phyloP scores from a whole-genome alignment of 2,113 vertebrate species.

The Thamnaconus septentrionalis region DNA sequence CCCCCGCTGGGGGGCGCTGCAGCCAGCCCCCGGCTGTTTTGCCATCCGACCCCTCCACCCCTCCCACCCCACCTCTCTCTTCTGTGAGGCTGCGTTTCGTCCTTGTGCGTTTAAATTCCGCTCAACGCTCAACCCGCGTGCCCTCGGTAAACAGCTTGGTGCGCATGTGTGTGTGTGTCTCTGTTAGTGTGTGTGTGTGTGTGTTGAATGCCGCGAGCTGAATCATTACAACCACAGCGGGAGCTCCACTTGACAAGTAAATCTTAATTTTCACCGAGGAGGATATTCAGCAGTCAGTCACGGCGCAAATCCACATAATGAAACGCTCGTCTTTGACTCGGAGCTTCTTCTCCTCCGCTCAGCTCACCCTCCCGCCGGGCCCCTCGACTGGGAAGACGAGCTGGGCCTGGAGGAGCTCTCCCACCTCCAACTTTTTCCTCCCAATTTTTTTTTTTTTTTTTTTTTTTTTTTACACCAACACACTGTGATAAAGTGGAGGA shows the following conservation, averaged over 20 bases:
- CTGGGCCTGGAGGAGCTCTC: no score
- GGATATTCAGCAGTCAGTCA: no score
- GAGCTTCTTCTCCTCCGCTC: no score
- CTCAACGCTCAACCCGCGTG: constrained; percentile 44
- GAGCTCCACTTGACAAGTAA: constrained; percentile 10
- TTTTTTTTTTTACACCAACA: constrained; percentile 1
- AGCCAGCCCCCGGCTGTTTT: constrained; percentile 10
- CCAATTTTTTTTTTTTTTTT: constrained; percentile 8
- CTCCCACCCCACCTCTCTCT: constrained; percentile 1
- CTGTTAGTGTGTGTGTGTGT: constrained; percentile 26
- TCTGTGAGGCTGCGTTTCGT: constrained; percentile 10
- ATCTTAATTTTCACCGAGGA: background rate
- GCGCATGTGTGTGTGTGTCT: constrained; percentile 1
- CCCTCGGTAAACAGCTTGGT: constrained; percentile 47
- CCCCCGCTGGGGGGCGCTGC: background rate
- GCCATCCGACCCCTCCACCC: constrained; percentile 12
- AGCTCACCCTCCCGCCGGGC: no score
- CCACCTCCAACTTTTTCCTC: no score
- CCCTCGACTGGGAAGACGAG: no score
- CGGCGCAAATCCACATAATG: no score
- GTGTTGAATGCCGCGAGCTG: background rate
- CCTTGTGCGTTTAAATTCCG: constrained; percentile 37
- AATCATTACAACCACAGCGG: constrained; percentile 6
- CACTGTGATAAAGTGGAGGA: background rate
- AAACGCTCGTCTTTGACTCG: no score